Evolutionary conservation across 2,113 vertebrate genomes (phyloP), one percentile per base, ranked within the genome.

Genomic region (Phainopepla nitens): DNA sequence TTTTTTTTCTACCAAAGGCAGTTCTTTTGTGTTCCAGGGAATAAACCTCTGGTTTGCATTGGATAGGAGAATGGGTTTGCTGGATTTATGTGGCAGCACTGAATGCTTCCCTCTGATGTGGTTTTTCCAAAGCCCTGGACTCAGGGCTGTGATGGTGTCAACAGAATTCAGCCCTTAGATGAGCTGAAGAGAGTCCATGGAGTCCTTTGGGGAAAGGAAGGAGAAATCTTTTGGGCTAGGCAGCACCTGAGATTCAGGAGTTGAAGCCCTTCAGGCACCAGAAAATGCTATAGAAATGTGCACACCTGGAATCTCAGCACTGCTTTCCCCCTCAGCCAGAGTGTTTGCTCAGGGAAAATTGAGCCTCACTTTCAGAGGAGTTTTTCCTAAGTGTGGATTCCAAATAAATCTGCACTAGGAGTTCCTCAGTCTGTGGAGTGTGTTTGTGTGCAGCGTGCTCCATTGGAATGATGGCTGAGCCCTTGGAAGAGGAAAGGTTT

Each of bases 261-360:
- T 2, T 44, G 28, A 25, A 56, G 41, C 64, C 29, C 27, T 13
- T 79, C 13, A 51, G 51, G 51, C 66, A 29, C 18, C 47, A 15
- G 0, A 22, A 16, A 9, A 17, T 64, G 28, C n/a, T n/a, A 0
- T 10, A 45, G 44, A 17, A n/a, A 17, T 25, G 18, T 7, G 28
- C 54, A 5, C 44, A 3, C 12, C 62, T 35, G 23, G 35, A 41
- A 57, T 41, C 4, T 15, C 56, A 65, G 56, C 12, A 0, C 4
- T 54, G 47, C 54, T 51, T 7, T 61, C 42, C 44, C 2, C 29
- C 41, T 60, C 29, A 39, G 39, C 11, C 13, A 41, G 15, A 7
- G 16, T 16, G 47, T 57, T 35, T 53, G 62, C 47, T 39, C 51
- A 41, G 72, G 2, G 19, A 45, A 49, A 35, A 18, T 0, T 9